phyloP scores from a whole-genome alignment of 2,888 invertebrate genomes.

The Odontocerum albicorne region DNA sequence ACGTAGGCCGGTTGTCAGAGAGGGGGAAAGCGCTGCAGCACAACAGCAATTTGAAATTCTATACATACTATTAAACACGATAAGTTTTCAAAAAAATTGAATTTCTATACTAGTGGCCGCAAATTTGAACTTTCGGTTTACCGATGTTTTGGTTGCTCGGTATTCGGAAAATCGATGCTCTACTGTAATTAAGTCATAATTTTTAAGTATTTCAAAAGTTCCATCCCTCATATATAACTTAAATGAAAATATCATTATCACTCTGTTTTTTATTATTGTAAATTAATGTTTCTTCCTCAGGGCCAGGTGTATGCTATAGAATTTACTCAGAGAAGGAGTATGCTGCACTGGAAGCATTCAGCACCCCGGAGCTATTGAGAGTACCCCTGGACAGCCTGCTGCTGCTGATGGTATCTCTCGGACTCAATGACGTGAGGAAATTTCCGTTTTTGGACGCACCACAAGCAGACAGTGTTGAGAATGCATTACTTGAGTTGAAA shows the following conservation, averaged over 20 bases:
- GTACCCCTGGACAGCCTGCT: conserved; percentile 92
- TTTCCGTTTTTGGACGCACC: conserved; percentile 98
- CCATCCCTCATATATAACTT: background rate
- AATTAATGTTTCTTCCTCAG: conserved; percentile 44
- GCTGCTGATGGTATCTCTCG: conserved; percentile 91
- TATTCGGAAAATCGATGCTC: too few species aligned
- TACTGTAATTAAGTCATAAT: background rate
- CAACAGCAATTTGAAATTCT: too few species aligned
- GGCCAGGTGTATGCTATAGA: conserved; percentile 94
- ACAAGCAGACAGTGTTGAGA: conserved; percentile 78
- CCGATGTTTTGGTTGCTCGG: too few species aligned
- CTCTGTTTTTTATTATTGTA: background rate
- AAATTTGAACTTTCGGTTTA: too few species aligned
- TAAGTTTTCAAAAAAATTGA: background rate
- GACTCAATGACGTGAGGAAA: conserved; percentile 83
- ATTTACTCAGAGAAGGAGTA: conserved; percentile 85
- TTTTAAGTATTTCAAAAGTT: background rate
- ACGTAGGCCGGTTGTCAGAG: too few species aligned
- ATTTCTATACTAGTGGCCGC: too few species aligned
- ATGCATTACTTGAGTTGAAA: conserved; percentile 81
- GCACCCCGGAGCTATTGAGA: conserved; percentile 90
- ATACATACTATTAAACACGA: too few species aligned
- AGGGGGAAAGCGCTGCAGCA: too few species aligned
- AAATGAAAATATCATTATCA: background rate
- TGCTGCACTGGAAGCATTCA: conserved; percentile 75